Conservation (phyloP, 30 jellyfish, hydroid and myxozoan species). For the Aurelia coerulea region DNA sequence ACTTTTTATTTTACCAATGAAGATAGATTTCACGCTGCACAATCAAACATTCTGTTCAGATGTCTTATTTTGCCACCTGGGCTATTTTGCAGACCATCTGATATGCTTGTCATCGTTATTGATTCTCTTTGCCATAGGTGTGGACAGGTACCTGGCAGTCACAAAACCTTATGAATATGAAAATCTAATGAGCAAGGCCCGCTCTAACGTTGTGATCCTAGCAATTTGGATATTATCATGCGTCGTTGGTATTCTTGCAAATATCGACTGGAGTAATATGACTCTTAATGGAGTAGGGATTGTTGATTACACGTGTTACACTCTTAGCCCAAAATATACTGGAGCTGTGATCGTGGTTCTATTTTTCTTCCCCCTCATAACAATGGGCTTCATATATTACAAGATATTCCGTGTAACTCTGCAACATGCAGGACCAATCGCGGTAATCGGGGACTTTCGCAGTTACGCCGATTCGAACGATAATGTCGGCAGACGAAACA, state of each 20-base stretch:
- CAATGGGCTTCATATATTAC: slow-evolving; percentile 69
- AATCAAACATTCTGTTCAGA: slow-evolving; percentile 54
- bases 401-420: slow-evolving; percentile 69
- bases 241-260: slow-evolving; percentile 41
- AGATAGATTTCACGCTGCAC: slow-evolving; percentile 36
- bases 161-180: slow-evolving; percentile 58
- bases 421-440: slow-evolving; percentile 61
- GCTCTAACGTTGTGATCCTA: slow-evolving; percentile 35
- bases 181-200: slow-evolving; percentile 32
- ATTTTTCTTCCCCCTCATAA: slow-evolving; percentile 64
- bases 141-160: slow-evolving; percentile 73
- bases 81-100: slow-evolving; percentile 38
- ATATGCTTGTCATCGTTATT: slow-evolving; percentile 69
- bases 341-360: slow-evolving; percentile 22
- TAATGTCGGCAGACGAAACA: too few species aligned
- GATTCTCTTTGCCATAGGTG: slow-evolving; percentile 68
- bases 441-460: slow-evolving; percentile 3
- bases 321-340: slow-evolving; percentile 15
- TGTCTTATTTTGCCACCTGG: slow-evolving; percentile 33
- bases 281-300: slow-evolving; percentile 37
- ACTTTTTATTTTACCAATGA: slow-evolving; percentile 51
- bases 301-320: background rate
- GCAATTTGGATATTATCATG: slow-evolving; percentile 53
- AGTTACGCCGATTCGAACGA: background rate
- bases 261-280: slow-evolving; percentile 25